Base-by-base conservation (phyloP, 2,888 invertebrate genomes). In the Uropetala carovei region DNA sequence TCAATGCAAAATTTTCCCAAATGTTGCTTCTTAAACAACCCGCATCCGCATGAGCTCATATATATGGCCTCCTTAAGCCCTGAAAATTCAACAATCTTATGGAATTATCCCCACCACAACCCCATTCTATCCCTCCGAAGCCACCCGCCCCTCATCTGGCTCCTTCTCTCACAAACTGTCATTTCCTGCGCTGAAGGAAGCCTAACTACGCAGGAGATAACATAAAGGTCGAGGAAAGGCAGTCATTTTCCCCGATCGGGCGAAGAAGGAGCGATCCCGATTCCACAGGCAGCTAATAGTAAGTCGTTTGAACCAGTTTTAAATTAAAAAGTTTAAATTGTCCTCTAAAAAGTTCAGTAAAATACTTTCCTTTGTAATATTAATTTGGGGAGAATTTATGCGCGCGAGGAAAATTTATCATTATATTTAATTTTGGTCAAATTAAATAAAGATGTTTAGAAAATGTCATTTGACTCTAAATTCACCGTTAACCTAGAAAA, bases 181-280 rank as follows among this genome's bases (percentile, higher is more conserved):
- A 75, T 75, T 75, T 75, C 22, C 75, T 68, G 68, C 10, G n/a
- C n/a, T 75, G 75, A 75, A 27, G 27, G 75, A 75, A 75, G 75
- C 75, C 75, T 27, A 27, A 75, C 75, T 7, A 11, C 75, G 75
- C 75, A 3, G 22, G 27, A 75, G 75, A 75, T 22, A 75, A 75
- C 75, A 75, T 22, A 14, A 27, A 75, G 27, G 27, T 10, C 22
- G 27, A 16, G 43, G 75, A 75, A 75, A 75, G 75, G 27, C 75
- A 22, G 75, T 18, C 18, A 18, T 13, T 13, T 75, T 75, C n/a
- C 75, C 11, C 22, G 22, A 8, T 13, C 10, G 75, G 75, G 27
- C n/a, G 16, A 75, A 75, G 75, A 7, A 75, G 75, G 4, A 14
- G 27, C 75, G 27, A 75, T 75, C 27, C 22, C 27, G 13, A 27